Base-by-base conservation (phyloP, 2,797 vertebrate species). In the Melanotaenia boesemani region DNA sequence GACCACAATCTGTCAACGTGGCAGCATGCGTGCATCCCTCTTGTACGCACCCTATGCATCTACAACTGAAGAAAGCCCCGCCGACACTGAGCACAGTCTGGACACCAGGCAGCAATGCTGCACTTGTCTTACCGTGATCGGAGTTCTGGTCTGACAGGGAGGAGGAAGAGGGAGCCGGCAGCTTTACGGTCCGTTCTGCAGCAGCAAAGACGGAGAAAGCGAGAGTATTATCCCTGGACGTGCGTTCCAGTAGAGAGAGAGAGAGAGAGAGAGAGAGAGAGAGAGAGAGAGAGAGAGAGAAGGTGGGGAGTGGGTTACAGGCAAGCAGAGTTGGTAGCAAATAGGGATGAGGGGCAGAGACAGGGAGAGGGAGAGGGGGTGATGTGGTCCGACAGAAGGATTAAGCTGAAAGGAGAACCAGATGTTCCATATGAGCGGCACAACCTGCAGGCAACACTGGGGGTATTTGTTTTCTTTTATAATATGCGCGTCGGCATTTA, bases 171-270 rank as follows among this genome's bases (percentile, higher is more conserved):
- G 78, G 63, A 62, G 65, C 58, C 18, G 46, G 86, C 67, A 68
- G 86, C 77, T 82, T 71, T 82, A 86, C 72, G 85, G 77, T 89
- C 87, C 83, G 84, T 71, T 89, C 84, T 81, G 86, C 86, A 72
- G 86, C 84, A 70, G 74, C 75, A 67, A 75, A 79, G 69, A 46
- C 77, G 80, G 78, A 79, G 66, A 65, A 50, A 82, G 81, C 57
- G 65, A 79, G 79, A 77, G 72, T 85, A 82, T 74, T 79, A 89
- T 88, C 82, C 85, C 68, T 82, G 82, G 82, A 86, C 82, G 83
- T 74, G 88, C 79, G 86, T 80, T 84, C 86, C 88, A 81, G 74
- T 67, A 77, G 82, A 86, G 72, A 67, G 82, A 65, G 82, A 67
- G 80, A 70, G 67, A 32, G 82, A 52, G 71, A 37, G 81, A 30